Percentiles rank a stretch among this genome's conserved stretches.
phyloP scores from a whole-genome alignment of 2,113 vertebrate genomes.

The Brachirus orientalis region DNA sequence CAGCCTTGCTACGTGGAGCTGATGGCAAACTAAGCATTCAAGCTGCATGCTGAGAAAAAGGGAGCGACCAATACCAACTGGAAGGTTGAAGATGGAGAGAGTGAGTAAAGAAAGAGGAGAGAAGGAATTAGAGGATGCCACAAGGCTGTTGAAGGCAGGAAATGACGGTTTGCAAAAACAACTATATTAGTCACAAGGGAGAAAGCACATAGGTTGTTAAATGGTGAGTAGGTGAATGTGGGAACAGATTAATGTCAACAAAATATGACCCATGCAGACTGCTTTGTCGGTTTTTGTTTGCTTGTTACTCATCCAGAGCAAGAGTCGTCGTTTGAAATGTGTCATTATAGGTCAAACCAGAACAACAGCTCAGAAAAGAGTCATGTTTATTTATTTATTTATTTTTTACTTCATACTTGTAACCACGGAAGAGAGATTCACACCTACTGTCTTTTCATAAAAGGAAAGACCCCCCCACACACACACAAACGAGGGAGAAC shows the following conservation, averaged over 20 bases:
- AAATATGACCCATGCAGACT: neutral
- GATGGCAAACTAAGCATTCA: constrained; percentile 39
- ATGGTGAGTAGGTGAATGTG: constrained; percentile 9
- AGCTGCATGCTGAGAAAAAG: constrained; percentile 42
- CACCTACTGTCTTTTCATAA: constrained; percentile 8
- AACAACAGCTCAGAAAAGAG: neutral
- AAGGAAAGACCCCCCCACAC: too few species aligned
- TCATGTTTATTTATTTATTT: neutral
- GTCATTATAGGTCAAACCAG: constrained; percentile 47
- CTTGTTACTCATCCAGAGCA: neutral
- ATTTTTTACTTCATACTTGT: constrained; percentile 5
- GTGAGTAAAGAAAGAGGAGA: constrained; percentile 44
- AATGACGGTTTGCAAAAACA: constrained; percentile 51
- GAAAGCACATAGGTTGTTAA: constrained; percentile 20
- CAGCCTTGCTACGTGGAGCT: constrained; percentile 37
- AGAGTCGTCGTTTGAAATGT: neutral
- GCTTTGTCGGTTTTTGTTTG: neutral
- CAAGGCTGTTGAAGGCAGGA: constrained; percentile 57
- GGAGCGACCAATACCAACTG: constrained; percentile 10
- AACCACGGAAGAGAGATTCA: neutral
- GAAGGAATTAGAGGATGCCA: constrained; percentile 49
- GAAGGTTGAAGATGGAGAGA: constrained; percentile 43
- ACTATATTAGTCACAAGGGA: constrained; percentile 40
- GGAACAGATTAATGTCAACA: neutral
- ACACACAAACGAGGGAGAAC: too few species aligned